Base-by-base conservation (phyloP, 2,113 vertebrate genomes). In the Pangasianodon gigas region DNA sequence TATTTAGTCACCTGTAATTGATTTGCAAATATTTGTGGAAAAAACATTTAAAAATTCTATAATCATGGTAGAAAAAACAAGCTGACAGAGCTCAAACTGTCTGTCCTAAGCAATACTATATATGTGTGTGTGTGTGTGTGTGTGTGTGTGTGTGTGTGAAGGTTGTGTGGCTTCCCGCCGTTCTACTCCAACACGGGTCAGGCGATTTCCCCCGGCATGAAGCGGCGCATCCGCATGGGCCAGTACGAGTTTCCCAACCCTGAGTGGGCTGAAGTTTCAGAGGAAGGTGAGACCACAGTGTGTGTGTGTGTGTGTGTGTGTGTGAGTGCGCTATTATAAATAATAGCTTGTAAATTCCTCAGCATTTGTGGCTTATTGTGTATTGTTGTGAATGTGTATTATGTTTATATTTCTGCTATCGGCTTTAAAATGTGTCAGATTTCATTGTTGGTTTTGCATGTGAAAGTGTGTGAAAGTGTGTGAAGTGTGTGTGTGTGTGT, bases 151-250 rank as follows among this genome's bases (percentile, higher is more conserved):
- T 93, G 85, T 88, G 51, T 83, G 90, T 94, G 1, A 92, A 99
- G 98, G 90, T 93, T 99, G 84, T 99, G 98, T 90, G 98, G 98
- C 51, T 99, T 98, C 90, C 98, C 98, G 32, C 98, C 98, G 0
- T 99, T 99, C 95, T 99, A 99, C 94, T 99, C 98, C 89, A 99
- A 99, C 94, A 99, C 98, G 0, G 98, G 98, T 88, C 98, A 99
- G 93, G 98, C 98, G 91, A 99, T 99, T 93, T 99, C 98, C 81
- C 98, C 98, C 0, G 98, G 98, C 3, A 99, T 99, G 98, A 99
- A 99, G 95, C 97, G 96, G 88, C 96, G 98, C 90, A 99, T 99
- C 94, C 96, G 98, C n/a, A 97, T 98, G 96, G 98, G 98, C 84
- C 98, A 99, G 44, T 99, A 99, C 16, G 97, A 98, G 87, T 99